Conservation (phyloP, 2,888 invertebrate species). For the Torymus auratus region DNA sequence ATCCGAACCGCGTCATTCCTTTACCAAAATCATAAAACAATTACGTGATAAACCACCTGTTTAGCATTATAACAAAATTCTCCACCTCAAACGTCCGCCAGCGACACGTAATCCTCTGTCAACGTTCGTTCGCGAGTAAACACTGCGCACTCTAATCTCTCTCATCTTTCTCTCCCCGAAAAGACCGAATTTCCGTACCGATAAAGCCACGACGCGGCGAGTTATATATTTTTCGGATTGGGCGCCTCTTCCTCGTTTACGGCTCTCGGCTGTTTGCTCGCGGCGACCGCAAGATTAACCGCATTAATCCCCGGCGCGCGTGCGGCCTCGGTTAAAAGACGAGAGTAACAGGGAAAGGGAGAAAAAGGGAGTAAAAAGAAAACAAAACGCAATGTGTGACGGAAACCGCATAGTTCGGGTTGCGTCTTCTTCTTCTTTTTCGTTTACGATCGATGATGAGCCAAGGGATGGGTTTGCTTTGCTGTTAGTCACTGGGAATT, state of each 20-base stretch:
- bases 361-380: constrained; percentile 34
- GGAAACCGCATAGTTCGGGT: constrained; percentile 53
- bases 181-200: constrained; percentile 15
- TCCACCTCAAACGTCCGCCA: no score
- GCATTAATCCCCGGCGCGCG: constrained; percentile 64
- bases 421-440: constrained; percentile 54
- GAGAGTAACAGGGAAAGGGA: neutral
- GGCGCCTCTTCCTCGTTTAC: constrained; percentile 50
- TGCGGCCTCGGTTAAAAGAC: constrained; percentile 15
- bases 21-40: no score
- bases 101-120: no score
- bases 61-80: no score
- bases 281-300: constrained; percentile 68
- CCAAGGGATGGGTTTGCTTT: neutral
- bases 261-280: constrained; percentile 64
- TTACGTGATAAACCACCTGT: no score
- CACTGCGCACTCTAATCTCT: no score
- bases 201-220: constrained; percentile 31
- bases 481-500: constrained; percentile 21
- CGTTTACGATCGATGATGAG: constrained; percentile 57
- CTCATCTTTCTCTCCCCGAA: neutral
- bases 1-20: no score
- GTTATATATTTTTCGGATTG: constrained; percentile 47
- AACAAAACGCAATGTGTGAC: constrained; percentile 32
- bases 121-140: no score